Conservation (phyloP, 2,113 vertebrate species). For the Scopus umbretta region DNA sequence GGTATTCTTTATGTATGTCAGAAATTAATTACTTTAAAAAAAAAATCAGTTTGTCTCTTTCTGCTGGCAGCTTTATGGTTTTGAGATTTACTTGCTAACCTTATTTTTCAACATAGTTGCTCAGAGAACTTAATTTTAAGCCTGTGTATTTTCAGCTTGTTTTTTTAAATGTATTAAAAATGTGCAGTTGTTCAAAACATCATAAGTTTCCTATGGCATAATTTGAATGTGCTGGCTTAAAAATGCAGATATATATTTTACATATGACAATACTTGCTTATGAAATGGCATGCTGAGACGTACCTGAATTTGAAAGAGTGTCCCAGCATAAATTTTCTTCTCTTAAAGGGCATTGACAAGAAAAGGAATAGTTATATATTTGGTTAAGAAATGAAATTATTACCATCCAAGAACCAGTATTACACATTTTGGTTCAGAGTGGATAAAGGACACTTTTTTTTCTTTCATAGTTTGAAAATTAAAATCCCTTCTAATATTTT, state of each 20-base stretch:
- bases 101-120: neutral
- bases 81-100: neutral
- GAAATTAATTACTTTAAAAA: neutral
- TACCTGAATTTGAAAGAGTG: neutral
- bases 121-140: neutral
- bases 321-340: neutral
- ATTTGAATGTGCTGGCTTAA: neutral
- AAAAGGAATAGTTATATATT: neutral
- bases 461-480: neutral
- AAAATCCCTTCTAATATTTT: constrained; percentile 58
- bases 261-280: neutral
- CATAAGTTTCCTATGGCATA: neutral
- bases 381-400: neutral
- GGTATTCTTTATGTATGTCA: neutral
- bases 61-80: neutral
- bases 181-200: neutral
- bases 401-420: neutral
- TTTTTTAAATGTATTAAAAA: neutral
- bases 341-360: neutral
- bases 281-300: neutral
- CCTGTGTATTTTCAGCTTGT: neutral
- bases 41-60: neutral
- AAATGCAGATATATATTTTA: neutral
- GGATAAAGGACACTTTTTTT: neutral
- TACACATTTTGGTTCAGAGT: neutral